These are phyloP conservation scores for Heliconius ethilla DNA, from an alignment of 2,888 invertebrate species.

Conservation along the genomic window DNA sequence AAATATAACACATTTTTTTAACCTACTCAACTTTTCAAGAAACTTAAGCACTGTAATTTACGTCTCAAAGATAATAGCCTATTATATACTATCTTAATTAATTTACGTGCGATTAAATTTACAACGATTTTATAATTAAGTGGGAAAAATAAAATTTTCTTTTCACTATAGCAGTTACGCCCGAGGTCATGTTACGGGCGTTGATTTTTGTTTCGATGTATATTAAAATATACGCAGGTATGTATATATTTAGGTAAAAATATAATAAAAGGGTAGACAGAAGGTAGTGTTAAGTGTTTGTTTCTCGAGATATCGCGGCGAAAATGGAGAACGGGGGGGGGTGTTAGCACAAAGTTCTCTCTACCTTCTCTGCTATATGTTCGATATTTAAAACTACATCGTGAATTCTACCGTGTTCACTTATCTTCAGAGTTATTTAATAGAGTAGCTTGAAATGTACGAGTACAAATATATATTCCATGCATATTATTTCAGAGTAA, in stretches of 20 bases:
- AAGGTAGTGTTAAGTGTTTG: no score
- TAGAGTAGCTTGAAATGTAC: no score
- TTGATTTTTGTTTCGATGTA: conserved; percentile 10
- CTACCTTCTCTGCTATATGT: background rate
- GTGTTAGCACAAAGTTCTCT: background rate
- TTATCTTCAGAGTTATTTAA: no score
- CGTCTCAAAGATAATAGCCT: background rate
- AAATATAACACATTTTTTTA: background rate
- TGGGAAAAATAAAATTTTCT: conserved; percentile 5
- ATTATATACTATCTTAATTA: conserved; percentile 34
- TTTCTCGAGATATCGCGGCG: no score
- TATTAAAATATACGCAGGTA: conserved; percentile 33
- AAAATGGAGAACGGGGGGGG: background rate
- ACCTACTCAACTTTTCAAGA: background rate
- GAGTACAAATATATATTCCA: no score
- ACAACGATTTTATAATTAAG: conserved; percentile 31
- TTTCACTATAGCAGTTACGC: background rate
- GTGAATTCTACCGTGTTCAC: no score
- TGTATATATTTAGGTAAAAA: background rate
- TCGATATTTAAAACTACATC: no score
- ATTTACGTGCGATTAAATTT: conserved; percentile 29
- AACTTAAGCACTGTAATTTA: background rate
- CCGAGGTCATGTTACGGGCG: conserved; percentile 26
- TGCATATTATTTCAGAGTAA: no score
- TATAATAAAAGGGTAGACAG: no score